phyloP scores from a whole-genome alignment of 2,797 vertebrate genomes.

The Microctenopoma steveboyesi region DNA sequence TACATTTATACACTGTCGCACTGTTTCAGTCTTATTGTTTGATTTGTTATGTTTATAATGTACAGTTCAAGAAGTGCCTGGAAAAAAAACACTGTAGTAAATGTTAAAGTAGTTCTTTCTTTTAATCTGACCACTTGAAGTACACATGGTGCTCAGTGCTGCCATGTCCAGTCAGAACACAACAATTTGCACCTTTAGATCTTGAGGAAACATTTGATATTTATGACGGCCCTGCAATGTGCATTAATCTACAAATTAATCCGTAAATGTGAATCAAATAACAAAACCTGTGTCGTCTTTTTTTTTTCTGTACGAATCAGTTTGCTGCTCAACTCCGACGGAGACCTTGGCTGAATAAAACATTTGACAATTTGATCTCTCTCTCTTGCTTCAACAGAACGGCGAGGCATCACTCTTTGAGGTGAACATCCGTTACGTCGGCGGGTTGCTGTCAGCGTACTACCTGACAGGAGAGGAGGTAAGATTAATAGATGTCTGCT shows the following conservation, averaged over 20 bases:
- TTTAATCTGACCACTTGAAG: not conserved
- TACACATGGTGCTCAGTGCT: not conserved
- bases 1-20: too few relatives aligned
- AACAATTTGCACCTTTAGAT: not conserved
- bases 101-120: not conserved
- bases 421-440: slow-evolving; percentile 98
- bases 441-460: slow-evolving; percentile 93
- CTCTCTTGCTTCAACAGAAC: slow-evolving; percentile 82
- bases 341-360: slow-evolving; percentile 33
- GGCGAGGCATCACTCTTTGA: slow-evolving; percentile 97
- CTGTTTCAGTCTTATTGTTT: not conserved
- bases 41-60: not conserved
- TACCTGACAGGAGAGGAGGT: slow-evolving; percentile 98
- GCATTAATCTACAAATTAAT: slow-evolving; percentile 1
- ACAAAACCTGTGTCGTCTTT: not conserved
- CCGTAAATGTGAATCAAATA: not conserved
- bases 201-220: not conserved
- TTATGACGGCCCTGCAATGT: not conserved
- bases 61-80: not conserved
- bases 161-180: not conserved
- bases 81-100: not conserved
- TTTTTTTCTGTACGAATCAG: not conserved
- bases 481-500: slow-evolving; percentile 76
- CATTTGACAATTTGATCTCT: slow-evolving; percentile 61
- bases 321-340: slow-evolving; percentile 7